Percentiles rank a stretch among this genome's conserved stretches.
Conservation (phyloP, 2,113 vertebrate species). For the Oryctolagus cuniculus region DNA sequence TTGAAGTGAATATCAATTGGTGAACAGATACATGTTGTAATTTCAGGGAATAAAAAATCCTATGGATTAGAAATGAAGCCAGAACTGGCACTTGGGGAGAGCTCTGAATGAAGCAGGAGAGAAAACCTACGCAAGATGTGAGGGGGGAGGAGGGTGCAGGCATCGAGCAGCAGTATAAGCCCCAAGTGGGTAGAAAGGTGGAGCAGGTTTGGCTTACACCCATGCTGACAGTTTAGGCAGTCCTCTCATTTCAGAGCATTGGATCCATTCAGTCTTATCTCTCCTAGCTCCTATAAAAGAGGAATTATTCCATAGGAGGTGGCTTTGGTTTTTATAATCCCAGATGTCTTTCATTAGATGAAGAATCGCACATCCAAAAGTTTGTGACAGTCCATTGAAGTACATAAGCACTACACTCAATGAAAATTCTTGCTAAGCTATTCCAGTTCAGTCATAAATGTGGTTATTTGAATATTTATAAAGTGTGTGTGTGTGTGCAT, state of each 20-base stretch:
- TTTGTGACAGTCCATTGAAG: background rate
- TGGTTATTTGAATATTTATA: background rate
- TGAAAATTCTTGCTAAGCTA: background rate
- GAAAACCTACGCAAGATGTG: background rate
- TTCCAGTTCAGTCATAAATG: background rate
- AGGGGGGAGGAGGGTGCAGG: no score
- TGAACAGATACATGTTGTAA: background rate
- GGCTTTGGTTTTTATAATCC: background rate
- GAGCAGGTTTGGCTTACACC: fast-evolving
- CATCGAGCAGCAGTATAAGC: background rate
- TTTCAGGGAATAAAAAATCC: background rate
- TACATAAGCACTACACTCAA: background rate
- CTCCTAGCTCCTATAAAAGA: background rate
- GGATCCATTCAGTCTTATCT: background rate
- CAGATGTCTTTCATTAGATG: background rate
- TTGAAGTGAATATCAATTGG: background rate
- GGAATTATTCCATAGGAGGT: background rate
- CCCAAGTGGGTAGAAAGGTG: fast-evolving
- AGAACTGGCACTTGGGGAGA: background rate
- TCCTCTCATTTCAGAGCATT: background rate
- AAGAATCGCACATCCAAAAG: background rate
- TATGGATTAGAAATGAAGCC: background rate
- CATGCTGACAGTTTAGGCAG: background rate
- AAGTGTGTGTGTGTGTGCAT: background rate
- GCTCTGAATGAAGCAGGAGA: background rate